Evolutionary conservation across 2,797 vertebrate species (phyloP).

Genomic region (Rhabdomys pumilio): DNA sequence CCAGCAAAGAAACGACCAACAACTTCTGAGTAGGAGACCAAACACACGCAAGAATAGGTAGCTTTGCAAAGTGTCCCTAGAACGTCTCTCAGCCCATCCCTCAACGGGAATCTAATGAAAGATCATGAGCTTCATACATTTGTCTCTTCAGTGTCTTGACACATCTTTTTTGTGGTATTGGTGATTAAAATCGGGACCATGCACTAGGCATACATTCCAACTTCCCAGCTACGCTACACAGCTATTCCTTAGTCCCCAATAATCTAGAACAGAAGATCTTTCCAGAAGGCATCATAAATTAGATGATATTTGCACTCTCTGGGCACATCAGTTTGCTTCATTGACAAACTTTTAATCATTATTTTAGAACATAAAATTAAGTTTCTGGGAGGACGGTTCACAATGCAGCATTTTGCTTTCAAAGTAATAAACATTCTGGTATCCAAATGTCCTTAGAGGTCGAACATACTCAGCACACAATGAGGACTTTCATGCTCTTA

Average conservation of each 20-base stretch:
- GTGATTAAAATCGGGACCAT: not conserved
- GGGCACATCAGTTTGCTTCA: not conserved
- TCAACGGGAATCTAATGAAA: not conserved
- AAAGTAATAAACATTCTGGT: constrained; percentile 12
- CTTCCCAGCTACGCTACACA: not conserved
- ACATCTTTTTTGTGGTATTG: not conserved
- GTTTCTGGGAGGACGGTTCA: constrained; percentile 17
- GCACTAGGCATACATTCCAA: not conserved
- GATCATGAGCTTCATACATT: rapidly evolving
- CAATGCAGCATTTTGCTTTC: constrained; percentile 12
- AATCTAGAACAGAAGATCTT: not conserved
- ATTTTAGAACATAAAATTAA: constrained; percentile 46
- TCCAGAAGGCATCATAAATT: not conserved
- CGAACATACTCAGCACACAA: not conserved
- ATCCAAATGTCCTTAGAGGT: not conserved
- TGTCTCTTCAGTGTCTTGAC: not conserved
- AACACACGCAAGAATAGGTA: not conserved
- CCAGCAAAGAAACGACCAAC: constrained; percentile 57
- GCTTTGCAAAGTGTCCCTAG: not conserved
- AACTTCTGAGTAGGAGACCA: constrained; percentile 17
- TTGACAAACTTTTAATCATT: constrained; percentile 8
- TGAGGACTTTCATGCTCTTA: not conserved
- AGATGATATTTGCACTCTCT: not conserved
- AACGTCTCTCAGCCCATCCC: not conserved
- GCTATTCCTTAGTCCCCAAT: not conserved